Conservation (phyloP, 2,888 invertebrate genomes). For the Noctua janthe region DNA sequence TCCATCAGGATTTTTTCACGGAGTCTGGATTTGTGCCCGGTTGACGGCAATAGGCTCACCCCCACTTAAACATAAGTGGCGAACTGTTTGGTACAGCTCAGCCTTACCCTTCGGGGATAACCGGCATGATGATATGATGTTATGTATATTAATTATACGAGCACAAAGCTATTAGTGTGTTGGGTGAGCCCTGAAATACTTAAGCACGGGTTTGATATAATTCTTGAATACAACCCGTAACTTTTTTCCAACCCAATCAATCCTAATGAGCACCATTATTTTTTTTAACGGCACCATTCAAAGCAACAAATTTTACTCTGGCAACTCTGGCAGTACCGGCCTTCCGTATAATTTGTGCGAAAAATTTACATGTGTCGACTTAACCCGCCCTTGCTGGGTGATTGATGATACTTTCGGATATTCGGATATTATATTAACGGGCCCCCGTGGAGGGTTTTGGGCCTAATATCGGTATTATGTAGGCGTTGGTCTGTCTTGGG, state of each 20-base stretch:
- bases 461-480: conserved; percentile 59
- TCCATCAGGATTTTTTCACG: too few species aligned
- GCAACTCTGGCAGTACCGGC: conserved; percentile 64
- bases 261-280: conserved; percentile 55
- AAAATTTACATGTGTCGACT: conserved; percentile 89
- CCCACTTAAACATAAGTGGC: too few species aligned
- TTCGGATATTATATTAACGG: conserved; percentile 83
- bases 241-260: conserved; percentile 40
- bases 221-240: conserved; percentile 9
- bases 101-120: too few species aligned
- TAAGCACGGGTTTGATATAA: background rate
- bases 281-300: conserved; percentile 52
- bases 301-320: conserved; percentile 59
- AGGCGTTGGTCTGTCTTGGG: conserved; percentile 59
- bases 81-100: too few species aligned
- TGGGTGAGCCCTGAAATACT: background rate
- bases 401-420: conserved; percentile 87
- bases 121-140: too few species aligned
- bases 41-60: too few species aligned
- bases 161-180: background rate
- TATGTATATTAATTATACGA: background rate
- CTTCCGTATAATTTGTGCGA: conserved; percentile 85
- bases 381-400: conserved; percentile 84
- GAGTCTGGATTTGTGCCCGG: too few species aligned
- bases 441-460: conserved; percentile 53